phyloP scores from a whole-genome alignment of 2,888 invertebrate species.

The Synanthedon vespiformis region DNA sequence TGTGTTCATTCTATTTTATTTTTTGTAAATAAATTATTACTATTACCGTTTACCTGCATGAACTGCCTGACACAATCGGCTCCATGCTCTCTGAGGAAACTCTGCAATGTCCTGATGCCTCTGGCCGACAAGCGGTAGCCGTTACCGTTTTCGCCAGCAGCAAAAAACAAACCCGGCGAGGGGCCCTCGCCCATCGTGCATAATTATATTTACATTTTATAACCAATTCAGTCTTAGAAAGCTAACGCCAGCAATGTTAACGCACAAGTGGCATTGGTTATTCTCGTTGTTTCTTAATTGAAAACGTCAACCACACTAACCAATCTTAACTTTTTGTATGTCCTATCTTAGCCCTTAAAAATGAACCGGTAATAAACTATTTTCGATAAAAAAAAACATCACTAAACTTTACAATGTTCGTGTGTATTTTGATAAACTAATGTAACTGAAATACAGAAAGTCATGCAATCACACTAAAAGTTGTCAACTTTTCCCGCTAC shows the following conservation, averaged over 20 bases:
- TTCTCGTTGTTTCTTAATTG: neutral
- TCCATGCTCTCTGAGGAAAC: conserved; percentile 74
- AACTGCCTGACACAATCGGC: conserved; percentile 75
- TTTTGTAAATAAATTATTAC: too few species aligned
- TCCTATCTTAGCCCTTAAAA: too few species aligned
- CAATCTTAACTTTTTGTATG: too few species aligned
- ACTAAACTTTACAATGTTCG: too few species aligned
- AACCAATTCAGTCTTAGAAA: neutral
- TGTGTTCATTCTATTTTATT: too few species aligned
- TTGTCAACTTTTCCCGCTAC: neutral
- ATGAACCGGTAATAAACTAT: too few species aligned
- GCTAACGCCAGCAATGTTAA: neutral
- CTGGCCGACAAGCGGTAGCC: conserved; percentile 71
- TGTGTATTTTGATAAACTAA: too few species aligned
- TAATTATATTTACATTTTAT: conserved; percentile 8
- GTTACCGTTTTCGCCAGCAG: conserved; percentile 56
- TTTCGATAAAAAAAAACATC: too few species aligned
- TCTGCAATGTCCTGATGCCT: conserved; percentile 73
- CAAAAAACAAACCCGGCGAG: conserved; percentile 38
- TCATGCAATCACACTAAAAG: neutral
- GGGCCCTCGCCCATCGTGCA: conserved; percentile 43
- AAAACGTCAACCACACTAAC: too few species aligned
- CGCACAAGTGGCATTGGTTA: neutral
- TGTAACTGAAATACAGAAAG: neutral
- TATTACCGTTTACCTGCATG: conserved; percentile 75